Evolutionary conservation across 2,113 vertebrate species (phyloP), one percentile per base, ranked within the genome.

Genomic region (Spilogale gracilis): DNA sequence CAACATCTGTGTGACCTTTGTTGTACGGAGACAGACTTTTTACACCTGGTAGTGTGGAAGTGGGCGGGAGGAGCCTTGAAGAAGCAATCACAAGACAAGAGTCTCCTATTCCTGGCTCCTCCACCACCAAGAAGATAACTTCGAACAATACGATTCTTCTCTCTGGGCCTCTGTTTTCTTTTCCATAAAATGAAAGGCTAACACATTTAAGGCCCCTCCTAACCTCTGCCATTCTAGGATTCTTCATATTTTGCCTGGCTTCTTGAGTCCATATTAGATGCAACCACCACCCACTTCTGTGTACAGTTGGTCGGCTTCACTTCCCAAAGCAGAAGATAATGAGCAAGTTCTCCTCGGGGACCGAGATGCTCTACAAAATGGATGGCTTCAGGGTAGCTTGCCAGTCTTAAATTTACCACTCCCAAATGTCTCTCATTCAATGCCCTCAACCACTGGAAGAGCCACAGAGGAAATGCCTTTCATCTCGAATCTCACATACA

Each of bases 101-200:
- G 0, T 65, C 38, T 67, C 25, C 25, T 61, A 67, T 23, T 86
- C n/a, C 61, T n/a, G 82, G 86, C 12, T 86, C 67, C 48, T 84
- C 45, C 50, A 60, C 11, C 21, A 60, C 38, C 12, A 65, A 71
- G 67, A 30, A 54, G 56, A 18, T 52, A 25, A 79, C 45, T 69
- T 54, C 50, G 52, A 43, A 89, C 20, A 92, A 84, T 8, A 30
- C 67, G 10, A 52, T 23, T 73, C 58, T 58, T 71, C 9, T 76
- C 58, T 85, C 38, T 58, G 52, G 60, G 21, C 60, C 80, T 92
- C 60, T 92, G 54, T 94, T 85, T 94, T 93, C 73, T 27, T 63
- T 95, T 93, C 89, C 21, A 67, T 56, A 85, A 79, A 90, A 92
- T 54, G 20, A 83, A 93, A 96, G 63, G 4, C 52, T 84, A 54